Evolutionary conservation across 2,113 vertebrate species (phyloP).

Genomic region (Astatotilapia flaviijosephi): DNA sequence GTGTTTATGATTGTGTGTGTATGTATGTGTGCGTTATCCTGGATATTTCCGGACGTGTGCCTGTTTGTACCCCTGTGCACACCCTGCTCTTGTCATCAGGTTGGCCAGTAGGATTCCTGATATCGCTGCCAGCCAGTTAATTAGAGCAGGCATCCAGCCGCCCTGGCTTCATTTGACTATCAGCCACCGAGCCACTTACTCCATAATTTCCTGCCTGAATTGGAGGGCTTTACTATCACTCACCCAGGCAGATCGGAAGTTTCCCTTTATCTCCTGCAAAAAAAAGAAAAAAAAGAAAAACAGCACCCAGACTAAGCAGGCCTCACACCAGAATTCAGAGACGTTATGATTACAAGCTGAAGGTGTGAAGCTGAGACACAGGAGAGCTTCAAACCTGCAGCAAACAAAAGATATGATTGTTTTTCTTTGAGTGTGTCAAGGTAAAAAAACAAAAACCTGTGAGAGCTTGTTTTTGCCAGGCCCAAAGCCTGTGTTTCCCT

Average conservation of each 20-base stretch:
- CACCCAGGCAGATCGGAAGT: conserved; percentile 60
- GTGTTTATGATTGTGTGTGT: neutral
- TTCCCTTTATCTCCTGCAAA: conserved; percentile 66
- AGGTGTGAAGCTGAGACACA: conserved; percentile 18
- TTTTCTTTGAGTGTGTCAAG: neutral
- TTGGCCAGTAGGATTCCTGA: conserved; percentile 40
- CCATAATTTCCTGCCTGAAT: conserved; percentile 75
- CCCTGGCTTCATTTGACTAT: conserved; percentile 71
- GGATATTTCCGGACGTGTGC: neutral
- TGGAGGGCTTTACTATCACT: conserved; percentile 64
- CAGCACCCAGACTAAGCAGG: conserved; percentile 24
- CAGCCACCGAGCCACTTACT: conserved; percentile 71
- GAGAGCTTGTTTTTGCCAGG: conserved; percentile 1
- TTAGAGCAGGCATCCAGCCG: conserved; percentile 65
- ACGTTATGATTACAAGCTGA: conserved; percentile 52
- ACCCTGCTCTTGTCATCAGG: conserved; percentile 37
- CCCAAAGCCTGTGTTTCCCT: neutral
- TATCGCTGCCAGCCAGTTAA: conserved; percentile 61
- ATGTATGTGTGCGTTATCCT: neutral
- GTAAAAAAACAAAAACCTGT: neutral
- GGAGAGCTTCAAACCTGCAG: conserved; percentile 26
- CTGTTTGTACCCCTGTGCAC: neutral
- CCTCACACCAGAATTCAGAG: conserved; percentile 30
- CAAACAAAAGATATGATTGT: conserved; percentile 9
- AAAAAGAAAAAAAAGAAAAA: neutral